A percentile compares a stretch with the other conserved stretches of the same genome.
phyloP scores from a whole-genome alignment of 1,140 invertebrate species.

The Drosophila trapezifrons region DNA sequence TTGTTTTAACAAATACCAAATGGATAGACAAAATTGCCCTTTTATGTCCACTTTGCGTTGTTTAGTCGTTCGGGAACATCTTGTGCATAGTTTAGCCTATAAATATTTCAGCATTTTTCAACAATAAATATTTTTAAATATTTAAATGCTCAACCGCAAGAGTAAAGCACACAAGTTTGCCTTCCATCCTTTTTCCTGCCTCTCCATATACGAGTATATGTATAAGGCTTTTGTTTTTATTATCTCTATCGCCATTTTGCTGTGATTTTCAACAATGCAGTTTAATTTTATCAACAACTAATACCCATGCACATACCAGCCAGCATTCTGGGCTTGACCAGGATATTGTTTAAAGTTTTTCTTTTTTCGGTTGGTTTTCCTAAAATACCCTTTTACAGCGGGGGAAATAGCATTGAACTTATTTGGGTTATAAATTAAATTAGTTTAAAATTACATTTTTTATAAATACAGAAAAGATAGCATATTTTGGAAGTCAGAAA shows the following conservation, averaged over 20 bases:
- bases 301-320: constrained; percentile 27
- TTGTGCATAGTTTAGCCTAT: constrained; percentile 66
- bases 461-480: background rate
- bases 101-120: constrained; percentile 74
- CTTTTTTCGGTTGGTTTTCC: constrained; percentile 5
- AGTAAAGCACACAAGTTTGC: constrained; percentile 49
- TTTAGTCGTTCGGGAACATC: constrained; percentile 28
- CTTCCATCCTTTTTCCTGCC: background rate
- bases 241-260: constrained; percentile 70
- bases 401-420: background rate
- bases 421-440: background rate
- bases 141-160: constrained; percentile 66
- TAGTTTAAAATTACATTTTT: no score
- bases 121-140: constrained; percentile 78
- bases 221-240: constrained; percentile 53
- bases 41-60: constrained; percentile 37
- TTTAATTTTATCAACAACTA: constrained; percentile 73
- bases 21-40: constrained; percentile 38
- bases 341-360: constrained; percentile 28
- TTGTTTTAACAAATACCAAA: constrained; percentile 53
- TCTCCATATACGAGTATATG: background rate
- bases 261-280: constrained; percentile 74
- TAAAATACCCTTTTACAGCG: constrained; percentile 17
- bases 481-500: no score
- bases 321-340: constrained; percentile 10